A percentile compares a stretch with the other conserved stretches of the same genome.
phyloP scores from a whole-genome alignment of 2,113 vertebrate species.

The Crocuta crocuta region DNA sequence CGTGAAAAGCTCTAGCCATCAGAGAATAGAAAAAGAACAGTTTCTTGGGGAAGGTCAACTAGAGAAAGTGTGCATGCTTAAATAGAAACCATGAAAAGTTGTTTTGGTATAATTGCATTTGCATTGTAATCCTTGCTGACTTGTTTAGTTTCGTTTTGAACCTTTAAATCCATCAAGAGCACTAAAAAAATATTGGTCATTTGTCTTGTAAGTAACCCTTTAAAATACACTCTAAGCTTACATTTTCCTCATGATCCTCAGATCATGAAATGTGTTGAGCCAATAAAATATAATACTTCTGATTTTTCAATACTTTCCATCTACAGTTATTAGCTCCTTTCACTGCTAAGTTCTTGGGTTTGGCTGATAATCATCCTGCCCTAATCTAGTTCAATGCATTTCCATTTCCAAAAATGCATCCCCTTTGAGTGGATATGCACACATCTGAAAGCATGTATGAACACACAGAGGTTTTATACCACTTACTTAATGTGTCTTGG shows the following conservation, averaged over 20 bases:
- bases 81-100: background rate
- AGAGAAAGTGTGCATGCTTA: background rate
- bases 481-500: background rate
- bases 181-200: background rate
- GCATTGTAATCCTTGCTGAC: background rate
- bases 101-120: background rate
- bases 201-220: background rate
- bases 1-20: background rate
- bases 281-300: background rate
- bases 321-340: background rate
- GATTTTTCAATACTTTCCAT: background rate
- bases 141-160: background rate
- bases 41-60: background rate
- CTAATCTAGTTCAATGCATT: background rate
- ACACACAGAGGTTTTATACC: background rate
- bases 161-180: background rate
- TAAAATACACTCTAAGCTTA: background rate
- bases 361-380: background rate
- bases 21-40: background rate
- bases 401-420: background rate
- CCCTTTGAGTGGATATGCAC: background rate
- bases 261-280: background rate
- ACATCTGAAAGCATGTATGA: background rate
- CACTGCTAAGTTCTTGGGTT: background rate
- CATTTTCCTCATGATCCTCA: background rate